Evolutionary conservation across 2,888 invertebrate species (phyloP), one percentile per base, ranked within the genome.

Genomic region (Bombylius discolor): DNA sequence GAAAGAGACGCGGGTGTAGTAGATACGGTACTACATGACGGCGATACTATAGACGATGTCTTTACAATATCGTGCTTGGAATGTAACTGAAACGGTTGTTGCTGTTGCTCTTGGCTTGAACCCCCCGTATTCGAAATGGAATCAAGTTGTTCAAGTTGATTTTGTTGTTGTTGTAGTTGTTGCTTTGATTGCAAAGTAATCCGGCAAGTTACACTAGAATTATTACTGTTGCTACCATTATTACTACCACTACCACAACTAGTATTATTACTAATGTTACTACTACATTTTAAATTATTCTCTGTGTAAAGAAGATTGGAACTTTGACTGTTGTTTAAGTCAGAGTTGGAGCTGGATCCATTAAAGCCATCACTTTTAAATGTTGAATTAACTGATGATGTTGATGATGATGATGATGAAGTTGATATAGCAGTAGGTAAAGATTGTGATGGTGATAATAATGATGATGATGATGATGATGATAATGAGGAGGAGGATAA

Each of bases 1-100:
- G 36, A 8, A 36, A 39, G 32, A 42, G 47, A 31, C 34, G 52
- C 42, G 53, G 56, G 53, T 53, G 56, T 23, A 23, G 23, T 23
- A 23, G 23, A 23, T 23, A 23, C 56, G 49, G 23, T n/a, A 42
- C 47, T 47, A 53, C 57, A 57, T 57, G 56, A 53, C 39, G 54
- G 39, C 31, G 50, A 49, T 56, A 56, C 5, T 14, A 23, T 23
- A 23, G 62, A 64, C 64, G 62, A 55, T 55, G 55, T 65, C 65
- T 65, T 67, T 56, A 68, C 71, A 65, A 64, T 66, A 65, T 70
- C 72, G 69, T 67, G 67, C 65, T 67, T 71, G 68, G 67, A 68
- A 67, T 68, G 64, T 64, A 68, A 72, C 67, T 71, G 72, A 69
- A 51, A 55, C 55, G 50, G 50, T 51, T 50, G 55, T 50, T 55